Percentiles rank a stretch among this genome's conserved stretches.
These are phyloP conservation scores for Ceriagrion tenellum DNA, from an alignment of 2,888 invertebrate species.

Conservation along the genomic window DNA sequence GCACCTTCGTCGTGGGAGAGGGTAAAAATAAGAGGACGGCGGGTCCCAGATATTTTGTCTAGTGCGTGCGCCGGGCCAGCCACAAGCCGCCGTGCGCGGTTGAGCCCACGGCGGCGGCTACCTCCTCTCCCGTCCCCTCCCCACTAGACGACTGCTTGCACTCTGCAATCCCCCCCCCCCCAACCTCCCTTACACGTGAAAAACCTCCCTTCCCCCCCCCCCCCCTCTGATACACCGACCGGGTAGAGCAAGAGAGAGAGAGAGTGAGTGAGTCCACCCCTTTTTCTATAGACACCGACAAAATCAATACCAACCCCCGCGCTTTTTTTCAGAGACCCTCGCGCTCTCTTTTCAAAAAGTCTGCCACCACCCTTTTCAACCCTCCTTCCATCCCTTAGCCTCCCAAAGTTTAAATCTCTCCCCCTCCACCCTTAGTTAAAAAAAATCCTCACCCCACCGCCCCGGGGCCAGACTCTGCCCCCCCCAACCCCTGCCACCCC, in stretches of 20 bases:
- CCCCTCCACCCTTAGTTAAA: neutral
- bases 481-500: neutral
- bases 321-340: constrained; percentile 57
- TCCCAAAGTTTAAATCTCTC: neutral
- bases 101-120: neutral
- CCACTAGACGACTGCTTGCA: neutral
- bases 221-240: neutral
- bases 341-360: constrained; percentile 61
- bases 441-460: neutral
- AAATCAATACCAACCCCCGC: constrained; percentile 66
- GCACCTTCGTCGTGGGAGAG: no score
- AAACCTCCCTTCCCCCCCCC: neutral
- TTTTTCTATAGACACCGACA: constrained; percentile 65
- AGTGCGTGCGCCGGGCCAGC: neutral
- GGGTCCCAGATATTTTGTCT: neutral
- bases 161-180: no score
- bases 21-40: neutral
- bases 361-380: neutral
- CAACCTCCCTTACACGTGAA: neutral
- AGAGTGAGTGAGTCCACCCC: constrained; percentile 42
- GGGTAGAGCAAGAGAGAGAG: no score
- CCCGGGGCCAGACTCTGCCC: neutral
- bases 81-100: neutral
- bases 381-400: neutral
- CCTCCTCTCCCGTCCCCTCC: neutral